A percentile compares a stretch with the other conserved stretches of the same genome.
These are phyloP conservation scores for Megaceryle alcyon DNA, from an alignment of 2,797 vertebrate genomes.

Conservation along the genomic window DNA sequence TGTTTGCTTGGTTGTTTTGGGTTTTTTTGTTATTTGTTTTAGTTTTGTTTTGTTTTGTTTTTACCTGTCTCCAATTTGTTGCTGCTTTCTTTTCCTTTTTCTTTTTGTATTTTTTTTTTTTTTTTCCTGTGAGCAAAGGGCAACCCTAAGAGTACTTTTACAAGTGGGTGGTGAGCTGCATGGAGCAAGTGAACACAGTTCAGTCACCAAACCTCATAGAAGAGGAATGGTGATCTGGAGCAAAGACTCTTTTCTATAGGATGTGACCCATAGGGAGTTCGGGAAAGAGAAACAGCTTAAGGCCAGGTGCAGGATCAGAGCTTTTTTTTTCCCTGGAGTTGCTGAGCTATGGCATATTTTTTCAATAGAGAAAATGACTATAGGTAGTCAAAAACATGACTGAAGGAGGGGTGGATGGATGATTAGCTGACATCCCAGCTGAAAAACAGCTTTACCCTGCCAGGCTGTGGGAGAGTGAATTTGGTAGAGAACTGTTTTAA, in stretches of 20 bases:
- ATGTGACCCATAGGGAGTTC: not conserved
- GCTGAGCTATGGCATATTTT: not conserved
- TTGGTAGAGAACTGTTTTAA: slow-evolving; percentile 3
- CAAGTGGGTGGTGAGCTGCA: not conserved
- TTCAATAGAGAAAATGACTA: not conserved
- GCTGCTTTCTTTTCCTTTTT: not conserved
- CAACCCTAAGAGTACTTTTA: not conserved
- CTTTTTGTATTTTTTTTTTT: not conserved
- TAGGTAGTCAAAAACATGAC: not conserved
- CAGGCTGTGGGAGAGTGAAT: not conserved
- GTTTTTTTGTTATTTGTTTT: no score
- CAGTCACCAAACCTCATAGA: not conserved
- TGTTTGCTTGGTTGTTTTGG: no score
- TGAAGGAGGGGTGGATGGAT: not conserved
- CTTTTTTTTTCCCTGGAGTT: not conserved
- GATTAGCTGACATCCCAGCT: not conserved
- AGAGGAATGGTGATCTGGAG: not conserved
- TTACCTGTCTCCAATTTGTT: not conserved
- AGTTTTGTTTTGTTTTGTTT: not conserved
- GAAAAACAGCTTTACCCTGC: not conserved
- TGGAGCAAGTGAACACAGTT: not conserved
- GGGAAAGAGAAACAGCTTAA: not conserved
- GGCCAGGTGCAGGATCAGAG: not conserved
- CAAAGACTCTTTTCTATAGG: not conserved
- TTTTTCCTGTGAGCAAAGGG: not conserved